These are phyloP conservation scores for Panagrolaimus sp. DNA, from an alignment of 1,140 invertebrate genomes.

Conservation along the genomic window DNA sequence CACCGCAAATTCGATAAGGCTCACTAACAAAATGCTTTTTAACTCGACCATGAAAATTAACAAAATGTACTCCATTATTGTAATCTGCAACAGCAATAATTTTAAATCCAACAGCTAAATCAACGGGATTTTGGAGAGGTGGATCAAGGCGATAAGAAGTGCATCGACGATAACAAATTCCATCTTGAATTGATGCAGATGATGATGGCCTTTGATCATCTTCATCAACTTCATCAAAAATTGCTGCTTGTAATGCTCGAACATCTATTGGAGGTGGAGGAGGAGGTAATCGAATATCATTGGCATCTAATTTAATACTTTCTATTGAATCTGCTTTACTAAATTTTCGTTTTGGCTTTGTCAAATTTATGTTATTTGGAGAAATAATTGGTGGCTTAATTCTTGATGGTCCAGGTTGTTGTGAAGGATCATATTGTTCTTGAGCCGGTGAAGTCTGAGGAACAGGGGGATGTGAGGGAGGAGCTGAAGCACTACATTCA, in stretches of 20 bases:
- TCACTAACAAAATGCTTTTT: slow-evolving; percentile 15
- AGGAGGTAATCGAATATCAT: slow-evolving; percentile 6
- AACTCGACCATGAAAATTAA: slow-evolving; percentile 14
- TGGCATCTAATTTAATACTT: not conserved
- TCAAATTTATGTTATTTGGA: too few species aligned
- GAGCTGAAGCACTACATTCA: not conserved
- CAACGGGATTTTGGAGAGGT: slow-evolving; percentile 28
- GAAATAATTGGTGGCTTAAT: too few species aligned
- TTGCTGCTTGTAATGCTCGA: not conserved
- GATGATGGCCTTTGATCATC: slow-evolving; percentile 11
- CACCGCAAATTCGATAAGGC: slow-evolving; percentile 31
- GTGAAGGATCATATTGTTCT: not conserved
- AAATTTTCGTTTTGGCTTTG: too few species aligned
- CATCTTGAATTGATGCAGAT: not conserved
- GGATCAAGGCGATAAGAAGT: slow-evolving; percentile 16
- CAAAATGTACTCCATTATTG: slow-evolving; percentile 32
- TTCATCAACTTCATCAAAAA: slow-evolving; percentile 9
- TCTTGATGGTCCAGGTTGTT: not conserved
- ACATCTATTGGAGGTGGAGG: slow-evolving; percentile 10
- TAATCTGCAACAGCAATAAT: slow-evolving; percentile 32
- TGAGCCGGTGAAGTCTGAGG: not conserved
- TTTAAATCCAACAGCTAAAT: slow-evolving; percentile 22
- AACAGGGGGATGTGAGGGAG: not conserved
- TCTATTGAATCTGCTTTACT: not conserved
- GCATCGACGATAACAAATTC: slow-evolving; percentile 8